Conservation (phyloP, 64 coral and sea anemone genomes). For the Stylophora pistillata region DNA sequence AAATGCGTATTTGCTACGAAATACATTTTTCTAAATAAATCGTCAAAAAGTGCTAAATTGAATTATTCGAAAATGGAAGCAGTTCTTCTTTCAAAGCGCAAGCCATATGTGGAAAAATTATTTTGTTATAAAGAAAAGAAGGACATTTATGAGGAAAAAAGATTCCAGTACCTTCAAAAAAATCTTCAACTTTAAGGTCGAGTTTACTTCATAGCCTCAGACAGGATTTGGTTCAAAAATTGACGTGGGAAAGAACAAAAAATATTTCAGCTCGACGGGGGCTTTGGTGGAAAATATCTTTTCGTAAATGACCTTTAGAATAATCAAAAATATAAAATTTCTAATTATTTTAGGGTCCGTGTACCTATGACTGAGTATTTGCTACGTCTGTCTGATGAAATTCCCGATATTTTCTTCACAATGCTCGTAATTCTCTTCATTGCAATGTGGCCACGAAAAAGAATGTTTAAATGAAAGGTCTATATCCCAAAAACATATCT, state of each 20-base stretch:
- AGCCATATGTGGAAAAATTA: background rate
- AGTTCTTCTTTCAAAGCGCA: constrained; percentile 14
- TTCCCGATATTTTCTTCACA: constrained; percentile 38
- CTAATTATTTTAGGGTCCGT: constrained; percentile 30
- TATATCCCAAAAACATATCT: too few relatives aligned
- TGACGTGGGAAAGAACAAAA: too few relatives aligned
- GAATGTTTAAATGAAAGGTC: too few relatives aligned
- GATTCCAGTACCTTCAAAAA: too few relatives aligned
- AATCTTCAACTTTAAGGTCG: too few relatives aligned
- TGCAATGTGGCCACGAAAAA: too few relatives aligned
- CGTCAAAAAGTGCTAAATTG: background rate
- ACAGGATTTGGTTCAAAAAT: too few relatives aligned
- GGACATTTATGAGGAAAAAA: too few relatives aligned
- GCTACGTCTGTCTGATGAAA: constrained; percentile 40
- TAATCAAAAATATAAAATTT: constrained; percentile 45
- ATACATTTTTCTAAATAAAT: constrained; percentile 9
- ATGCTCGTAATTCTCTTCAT: constrained; percentile 6
- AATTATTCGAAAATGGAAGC: constrained; percentile 10
- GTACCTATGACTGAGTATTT: constrained; percentile 42
- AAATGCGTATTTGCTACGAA: constrained; percentile 23
- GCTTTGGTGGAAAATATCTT: too few relatives aligned
- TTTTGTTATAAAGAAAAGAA: background rate
- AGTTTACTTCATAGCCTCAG: too few relatives aligned
- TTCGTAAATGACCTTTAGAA: too few relatives aligned
- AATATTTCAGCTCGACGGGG: too few relatives aligned